Evolutionary conservation across 1,140 invertebrate species (phyloP).

Genomic region (Nomia melanderi): DNA sequence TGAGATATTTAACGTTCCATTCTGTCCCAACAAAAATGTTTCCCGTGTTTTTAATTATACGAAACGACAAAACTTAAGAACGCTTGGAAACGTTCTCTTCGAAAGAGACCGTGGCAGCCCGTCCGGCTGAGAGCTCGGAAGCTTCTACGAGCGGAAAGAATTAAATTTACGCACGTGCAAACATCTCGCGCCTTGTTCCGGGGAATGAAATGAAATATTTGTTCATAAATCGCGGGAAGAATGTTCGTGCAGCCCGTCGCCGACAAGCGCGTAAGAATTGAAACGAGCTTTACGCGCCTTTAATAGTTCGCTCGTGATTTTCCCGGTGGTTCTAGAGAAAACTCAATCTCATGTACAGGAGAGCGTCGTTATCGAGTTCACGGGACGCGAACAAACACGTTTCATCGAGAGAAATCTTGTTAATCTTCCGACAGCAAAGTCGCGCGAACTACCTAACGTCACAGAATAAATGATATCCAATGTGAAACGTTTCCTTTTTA

Average conservation of each 20-base stretch:
- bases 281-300: not conserved
- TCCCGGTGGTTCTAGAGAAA: conserved; percentile 1
- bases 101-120: too few species aligned
- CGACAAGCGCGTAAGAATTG: not conserved
- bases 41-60: too few species aligned
- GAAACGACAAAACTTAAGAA: too few species aligned
- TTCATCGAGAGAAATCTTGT: conserved; percentile 47
- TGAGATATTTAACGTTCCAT: too few species aligned
- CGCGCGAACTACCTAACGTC: conserved; percentile 40
- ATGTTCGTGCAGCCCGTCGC: not conserved
- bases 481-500: too few species aligned
- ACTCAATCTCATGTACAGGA: conserved; percentile 41
- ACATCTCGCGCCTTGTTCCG: too few species aligned
- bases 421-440: conserved; percentile 59
- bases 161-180: too few species aligned
- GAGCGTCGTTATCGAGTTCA: conserved; percentile 24
- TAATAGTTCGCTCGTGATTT: conserved; percentile 9
- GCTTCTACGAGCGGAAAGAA: too few species aligned
- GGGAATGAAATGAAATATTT: conserved; percentile 14
- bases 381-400: conserved; percentile 38
- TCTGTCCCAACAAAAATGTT: too few species aligned
- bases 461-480: not conserved
- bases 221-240: not conserved
- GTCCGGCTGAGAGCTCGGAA: too few species aligned
- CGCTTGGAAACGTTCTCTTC: too few species aligned